Evolutionary conservation across 2,113 vertebrate genomes (phyloP), one percentile per base, ranked within the genome.

Genomic region (Tragelaphus buxtoni): DNA sequence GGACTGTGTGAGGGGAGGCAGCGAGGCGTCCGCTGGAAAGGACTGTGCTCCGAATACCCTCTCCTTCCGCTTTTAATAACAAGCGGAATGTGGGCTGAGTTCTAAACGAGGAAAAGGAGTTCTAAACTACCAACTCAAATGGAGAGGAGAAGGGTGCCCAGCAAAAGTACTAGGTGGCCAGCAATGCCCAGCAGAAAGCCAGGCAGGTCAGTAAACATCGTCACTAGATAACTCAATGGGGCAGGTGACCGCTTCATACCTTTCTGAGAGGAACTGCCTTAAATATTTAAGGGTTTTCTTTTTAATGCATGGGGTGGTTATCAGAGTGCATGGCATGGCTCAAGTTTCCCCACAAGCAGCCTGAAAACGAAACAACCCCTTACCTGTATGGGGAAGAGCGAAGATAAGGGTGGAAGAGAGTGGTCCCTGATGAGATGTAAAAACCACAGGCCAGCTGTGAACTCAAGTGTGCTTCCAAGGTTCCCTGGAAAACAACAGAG

Each of bases 401-500:
- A 72, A 39, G 65, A 72, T 22, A 72, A 11, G 9, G n/a, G 9
- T 39, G n/a, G 65, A 72, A 22, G n/a, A 35, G 63, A 69, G 9
- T 69, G 65, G 65, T 69, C 82, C 53, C 87, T 61, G 58, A 82
- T 0, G 8, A 83, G 88, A 87, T 22, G 63, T 58, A 39, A 58
- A 86, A 92, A 47, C 39, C 26, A 80, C 30, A 86, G 63, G 61
- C 39, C 85, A 77, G 51, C 69, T 58, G 65, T 69, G 45, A 89
- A 85, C 22, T 90, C 45, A 20, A 79, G 32, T 51, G 53, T 45
- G 72, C 63, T 93, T 90, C 79, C 69, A 10, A 14, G 61, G 14
- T 82, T 58, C 74, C 88, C 96, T 96, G 83, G 56, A 96, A 96
- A 91, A 91, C 39, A 95, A 76, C 7, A 91, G 53, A 24, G 86